phyloP scores from a whole-genome alignment of 2,113 vertebrate genomes.

The Tragulus kanchil region DNA sequence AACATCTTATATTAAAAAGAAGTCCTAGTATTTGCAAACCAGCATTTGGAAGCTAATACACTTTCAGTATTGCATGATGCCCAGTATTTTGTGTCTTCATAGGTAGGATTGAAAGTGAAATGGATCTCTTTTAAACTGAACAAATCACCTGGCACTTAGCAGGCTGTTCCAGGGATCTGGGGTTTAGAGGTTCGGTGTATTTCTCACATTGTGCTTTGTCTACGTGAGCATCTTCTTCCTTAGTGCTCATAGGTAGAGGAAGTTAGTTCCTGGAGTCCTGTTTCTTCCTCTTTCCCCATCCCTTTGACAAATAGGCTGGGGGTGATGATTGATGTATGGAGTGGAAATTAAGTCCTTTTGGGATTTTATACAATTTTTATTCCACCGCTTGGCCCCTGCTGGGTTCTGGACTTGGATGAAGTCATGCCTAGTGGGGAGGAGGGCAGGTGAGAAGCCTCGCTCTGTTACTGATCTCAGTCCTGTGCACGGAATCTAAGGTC shows the following conservation, averaged over 20 bases:
- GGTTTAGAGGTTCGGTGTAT: neutral
- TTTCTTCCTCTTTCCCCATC: neutral
- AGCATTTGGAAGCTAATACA: neutral
- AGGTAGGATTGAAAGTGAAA: neutral
- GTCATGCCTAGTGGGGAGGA: neutral
- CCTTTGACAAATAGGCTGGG: neutral
- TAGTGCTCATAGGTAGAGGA: neutral
- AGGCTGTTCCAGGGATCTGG: neutral
- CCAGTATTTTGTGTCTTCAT: conserved; percentile 19
- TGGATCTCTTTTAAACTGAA: neutral
- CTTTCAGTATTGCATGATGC: neutral
- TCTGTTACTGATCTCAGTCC: neutral
- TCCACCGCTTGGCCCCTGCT: neutral
- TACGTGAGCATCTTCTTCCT: neutral
- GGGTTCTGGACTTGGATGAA: neutral
- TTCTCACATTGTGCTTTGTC: neutral
- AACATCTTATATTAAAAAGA: conserved; percentile 26
- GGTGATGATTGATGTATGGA: neutral
- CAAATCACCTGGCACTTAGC: neutral
- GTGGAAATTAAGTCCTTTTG: neutral
- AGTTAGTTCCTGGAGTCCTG: neutral
- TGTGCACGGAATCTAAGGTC: neutral
- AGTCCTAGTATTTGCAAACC: conserved; percentile 16
- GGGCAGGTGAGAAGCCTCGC: neutral
- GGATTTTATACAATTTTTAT: neutral